Evolutionary conservation across 2,113 vertebrate species (phyloP), one percentile per base, ranked within the genome.

Genomic region (Esox niger): DNA sequence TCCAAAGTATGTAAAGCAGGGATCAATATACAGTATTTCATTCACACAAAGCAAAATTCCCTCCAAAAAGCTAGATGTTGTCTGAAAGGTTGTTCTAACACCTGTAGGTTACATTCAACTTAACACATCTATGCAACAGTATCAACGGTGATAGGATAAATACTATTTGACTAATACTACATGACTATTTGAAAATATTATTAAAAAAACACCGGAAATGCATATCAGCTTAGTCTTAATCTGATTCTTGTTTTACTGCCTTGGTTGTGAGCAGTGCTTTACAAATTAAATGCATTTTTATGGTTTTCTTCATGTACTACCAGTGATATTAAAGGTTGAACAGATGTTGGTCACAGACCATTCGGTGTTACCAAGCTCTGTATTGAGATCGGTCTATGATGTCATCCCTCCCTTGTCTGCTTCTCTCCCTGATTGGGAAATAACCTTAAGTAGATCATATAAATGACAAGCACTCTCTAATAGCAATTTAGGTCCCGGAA

Each of bases 1-100:
- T n/a, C n/a, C n/a, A n/a, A n/a, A n/a, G n/a, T n/a, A n/a, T n/a
- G n/a, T n/a, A n/a, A n/a, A n/a, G n/a, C n/a, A n/a, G n/a, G n/a
- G n/a, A n/a, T n/a, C n/a, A n/a, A n/a, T n/a, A n/a, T n/a, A n/a
- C n/a, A n/a, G n/a, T n/a, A n/a, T n/a, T n/a, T n/a, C n/a, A n/a
- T n/a, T n/a, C 29, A 17, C 82, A 80, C 82, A 80, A 70, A 74
- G 60, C 66, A 73, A 72, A 70, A 76, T 79, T 80, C 72, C 76
- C 69, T 72, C 54, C 73, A 47, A 84, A 59, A 82, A 4, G 26
- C 29, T 55, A 31, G n/a, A 30, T 66, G 49, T 52, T n/a, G 25
- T 30, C n/a, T 76, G 49, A 1, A 33, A 56, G 54, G 17, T 43
- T 25, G 29, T 70, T 77, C 64, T 80, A 78, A 77, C 75, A 17